phyloP scores from a whole-genome alignment of 2,888 invertebrate species.

The Eristalis intricaria region DNA sequence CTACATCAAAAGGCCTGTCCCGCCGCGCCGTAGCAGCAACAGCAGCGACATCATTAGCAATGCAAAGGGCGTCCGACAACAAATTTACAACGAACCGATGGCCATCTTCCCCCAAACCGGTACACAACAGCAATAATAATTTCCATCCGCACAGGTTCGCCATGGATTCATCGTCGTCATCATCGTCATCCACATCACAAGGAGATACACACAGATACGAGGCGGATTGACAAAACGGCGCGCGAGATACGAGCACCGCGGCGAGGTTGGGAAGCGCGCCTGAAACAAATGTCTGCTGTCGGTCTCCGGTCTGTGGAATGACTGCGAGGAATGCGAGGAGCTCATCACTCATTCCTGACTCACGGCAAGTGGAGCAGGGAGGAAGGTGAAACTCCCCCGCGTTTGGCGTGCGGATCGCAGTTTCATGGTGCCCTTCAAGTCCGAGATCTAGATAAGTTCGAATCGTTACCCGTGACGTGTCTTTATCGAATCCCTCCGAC shows the following conservation, averaged over 20 bases:
- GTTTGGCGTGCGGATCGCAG: constrained; percentile 38
- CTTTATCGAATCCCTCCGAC: constrained; percentile 41
- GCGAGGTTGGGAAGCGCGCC: constrained; percentile 28
- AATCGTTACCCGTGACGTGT: constrained; percentile 50
- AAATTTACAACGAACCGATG: constrained; percentile 63
- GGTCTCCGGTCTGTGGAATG: constrained; percentile 1
- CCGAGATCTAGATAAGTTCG: constrained; percentile 59
- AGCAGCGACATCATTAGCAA: constrained; percentile 59
- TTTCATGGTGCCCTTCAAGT: constrained; percentile 37
- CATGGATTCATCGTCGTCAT: constrained; percentile 43
- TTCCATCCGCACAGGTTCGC: constrained; percentile 63
- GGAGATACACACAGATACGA: constrained; percentile 37
- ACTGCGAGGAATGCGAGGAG: constrained; percentile 43
- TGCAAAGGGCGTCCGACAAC: constrained; percentile 66
- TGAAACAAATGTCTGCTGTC: constrained; percentile 62
- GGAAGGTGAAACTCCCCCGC: constrained; percentile 51
- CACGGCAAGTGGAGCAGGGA: neutral
- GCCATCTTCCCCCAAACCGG: constrained; percentile 56
- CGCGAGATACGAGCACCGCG: constrained; percentile 21
- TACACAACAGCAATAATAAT: constrained; percentile 64
- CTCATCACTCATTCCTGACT: constrained; percentile 61
- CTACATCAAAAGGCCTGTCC: constrained; percentile 59
- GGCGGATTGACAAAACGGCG: constrained; percentile 47
- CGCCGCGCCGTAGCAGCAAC: constrained; percentile 22
- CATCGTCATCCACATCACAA: constrained; percentile 49